phyloP scores from a whole-genome alignment of 2,113 vertebrate species.

The Felis chaus region DNA sequence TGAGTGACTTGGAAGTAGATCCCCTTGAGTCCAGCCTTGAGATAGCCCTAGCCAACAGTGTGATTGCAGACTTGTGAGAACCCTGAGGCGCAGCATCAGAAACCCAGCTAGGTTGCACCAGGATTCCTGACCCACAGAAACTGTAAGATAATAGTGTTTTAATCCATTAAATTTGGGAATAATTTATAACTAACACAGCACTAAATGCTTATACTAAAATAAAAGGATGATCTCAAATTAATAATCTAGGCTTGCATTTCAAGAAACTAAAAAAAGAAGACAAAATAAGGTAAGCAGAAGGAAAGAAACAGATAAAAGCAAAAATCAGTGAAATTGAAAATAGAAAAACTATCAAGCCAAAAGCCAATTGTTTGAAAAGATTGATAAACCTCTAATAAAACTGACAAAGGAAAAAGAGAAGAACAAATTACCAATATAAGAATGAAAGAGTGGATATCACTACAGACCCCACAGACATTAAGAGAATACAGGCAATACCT shows the following conservation, averaged over 20 bases:
- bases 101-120: not conserved
- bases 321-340: not conserved
- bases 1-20: not conserved
- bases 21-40: not conserved
- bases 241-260: not conserved
- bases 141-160: not conserved
- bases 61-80: not conserved
- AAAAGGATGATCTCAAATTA: not conserved
- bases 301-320: not conserved
- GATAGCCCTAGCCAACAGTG: not conserved
- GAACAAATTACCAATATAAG: not conserved
- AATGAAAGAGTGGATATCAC: not conserved
- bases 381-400: not conserved
- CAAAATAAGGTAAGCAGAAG: not conserved
- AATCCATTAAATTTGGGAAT: not conserved
- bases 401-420: not conserved
- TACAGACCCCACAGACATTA: not conserved
- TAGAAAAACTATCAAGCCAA: not conserved
- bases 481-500: not conserved
- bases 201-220: not conserved
- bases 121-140: not conserved
- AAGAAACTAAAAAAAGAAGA: not conserved
- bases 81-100: not conserved
- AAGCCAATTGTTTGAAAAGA: not conserved
- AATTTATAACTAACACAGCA: not conserved